phyloP scores from a whole-genome alignment of 2,113 vertebrate species.

The Chloropsis hardwickii region DNA sequence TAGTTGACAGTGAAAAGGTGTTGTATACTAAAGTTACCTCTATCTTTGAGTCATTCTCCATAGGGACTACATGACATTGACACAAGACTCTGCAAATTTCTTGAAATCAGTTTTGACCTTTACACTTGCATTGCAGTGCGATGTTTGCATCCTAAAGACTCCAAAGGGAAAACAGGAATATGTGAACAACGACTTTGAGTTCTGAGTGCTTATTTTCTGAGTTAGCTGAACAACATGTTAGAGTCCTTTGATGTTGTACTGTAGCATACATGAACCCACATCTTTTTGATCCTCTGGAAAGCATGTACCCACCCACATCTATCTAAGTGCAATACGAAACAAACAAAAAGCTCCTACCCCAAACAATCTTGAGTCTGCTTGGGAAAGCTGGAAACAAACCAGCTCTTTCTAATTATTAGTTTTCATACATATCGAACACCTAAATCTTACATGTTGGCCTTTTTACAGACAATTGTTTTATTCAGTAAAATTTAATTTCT shows the following conservation, averaged over 20 bases:
- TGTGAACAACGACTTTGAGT: not conserved
- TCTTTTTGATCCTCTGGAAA: not conserved
- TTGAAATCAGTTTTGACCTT: not conserved
- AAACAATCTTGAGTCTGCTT: not conserved
- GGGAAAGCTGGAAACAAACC: not conserved
- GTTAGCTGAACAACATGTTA: not conserved
- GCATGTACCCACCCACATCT: rapidly evolving
- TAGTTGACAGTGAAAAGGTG: not conserved
- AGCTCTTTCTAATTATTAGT: not conserved
- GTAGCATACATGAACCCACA: rapidly evolving
- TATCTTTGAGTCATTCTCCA: not conserved
- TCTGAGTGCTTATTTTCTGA: not conserved
- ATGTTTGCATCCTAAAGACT: not conserved
- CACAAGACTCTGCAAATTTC: not conserved
- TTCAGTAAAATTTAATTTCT: not conserved
- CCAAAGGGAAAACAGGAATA: not conserved
- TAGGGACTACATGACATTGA: not conserved
- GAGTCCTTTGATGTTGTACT: not conserved
- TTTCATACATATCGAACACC: rapidly evolving
- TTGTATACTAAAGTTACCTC: not conserved
- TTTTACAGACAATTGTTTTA: not conserved
- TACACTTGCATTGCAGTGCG: not conserved
- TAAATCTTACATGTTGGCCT: not conserved
- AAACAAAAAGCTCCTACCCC: not conserved
- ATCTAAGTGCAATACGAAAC: not conserved